Conservation (phyloP, 2,113 vertebrate species). For the Hippocampus zosterae region DNA sequence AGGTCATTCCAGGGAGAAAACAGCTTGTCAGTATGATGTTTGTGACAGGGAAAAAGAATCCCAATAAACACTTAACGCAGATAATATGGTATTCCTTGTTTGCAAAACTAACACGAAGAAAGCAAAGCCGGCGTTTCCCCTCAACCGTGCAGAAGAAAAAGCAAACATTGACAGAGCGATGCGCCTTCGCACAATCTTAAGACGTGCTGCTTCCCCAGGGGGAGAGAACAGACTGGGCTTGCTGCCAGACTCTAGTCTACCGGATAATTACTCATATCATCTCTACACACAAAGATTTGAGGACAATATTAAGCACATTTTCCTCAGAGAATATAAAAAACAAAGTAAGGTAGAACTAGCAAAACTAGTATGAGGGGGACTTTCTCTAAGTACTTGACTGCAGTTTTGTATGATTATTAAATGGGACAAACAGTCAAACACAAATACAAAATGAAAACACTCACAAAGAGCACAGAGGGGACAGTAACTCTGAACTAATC, state of each 20-base stretch:
- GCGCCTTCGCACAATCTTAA: conserved; percentile 61
- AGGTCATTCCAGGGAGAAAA: no score
- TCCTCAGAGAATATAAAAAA: not conserved
- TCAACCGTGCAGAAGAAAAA: conserved; percentile 29
- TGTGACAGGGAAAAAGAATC: not conserved
- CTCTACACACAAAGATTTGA: conserved; percentile 19
- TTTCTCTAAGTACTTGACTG: no score
- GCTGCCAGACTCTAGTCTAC: conserved; percentile 54
- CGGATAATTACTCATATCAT: conserved; percentile 55
- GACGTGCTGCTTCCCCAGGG: conserved; percentile 38
- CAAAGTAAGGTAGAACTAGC: not conserved
- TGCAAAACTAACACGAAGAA: not conserved
- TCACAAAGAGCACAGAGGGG: not conserved
- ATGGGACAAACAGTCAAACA: no score
- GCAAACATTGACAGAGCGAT: conserved; percentile 62
- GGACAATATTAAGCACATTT: not conserved
- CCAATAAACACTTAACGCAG: not conserved
- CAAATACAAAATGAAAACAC: not conserved
- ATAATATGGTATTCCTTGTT: not conserved
- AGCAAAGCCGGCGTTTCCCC: not conserved
- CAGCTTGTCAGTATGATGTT: not conserved
- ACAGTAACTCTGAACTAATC: not conserved
- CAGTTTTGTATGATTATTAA: no score
- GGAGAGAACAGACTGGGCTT: conserved; percentile 50
- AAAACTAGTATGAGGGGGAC: not conserved